phyloP scores from a whole-genome alignment of 2,797 vertebrate genomes.

The Phrynocephalus forsythii region DNA sequence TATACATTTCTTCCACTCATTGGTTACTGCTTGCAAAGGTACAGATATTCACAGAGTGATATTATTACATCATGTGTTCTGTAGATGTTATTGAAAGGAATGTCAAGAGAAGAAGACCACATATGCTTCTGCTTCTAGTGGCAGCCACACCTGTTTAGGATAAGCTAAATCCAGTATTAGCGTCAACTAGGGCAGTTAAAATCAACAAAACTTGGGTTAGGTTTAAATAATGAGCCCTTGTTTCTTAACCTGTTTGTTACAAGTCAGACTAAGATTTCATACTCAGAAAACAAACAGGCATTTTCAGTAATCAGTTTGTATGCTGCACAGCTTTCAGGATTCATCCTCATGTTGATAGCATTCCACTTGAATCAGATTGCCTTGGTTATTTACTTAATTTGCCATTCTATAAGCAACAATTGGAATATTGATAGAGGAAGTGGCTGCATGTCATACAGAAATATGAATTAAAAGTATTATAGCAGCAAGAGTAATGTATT shows the following conservation, averaged over 20 bases:
- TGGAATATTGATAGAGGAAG: not conserved
- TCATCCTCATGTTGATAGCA: not conserved
- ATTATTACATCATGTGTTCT: not conserved
- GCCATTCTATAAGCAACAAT: not conserved
- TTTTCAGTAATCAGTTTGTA: not conserved
- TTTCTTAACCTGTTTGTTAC: too few species aligned
- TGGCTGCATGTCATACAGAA: constrained; percentile 6
- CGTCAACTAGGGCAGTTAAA: too few species aligned
- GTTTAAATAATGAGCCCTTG: too few species aligned
- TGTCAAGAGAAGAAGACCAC: not conserved
- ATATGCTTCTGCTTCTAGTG: not conserved
- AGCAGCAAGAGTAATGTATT: not conserved
- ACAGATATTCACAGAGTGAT: not conserved
- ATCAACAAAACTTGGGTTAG: too few species aligned
- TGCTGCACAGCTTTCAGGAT: not conserved
- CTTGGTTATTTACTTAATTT: not conserved
- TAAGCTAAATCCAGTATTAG: too few species aligned
- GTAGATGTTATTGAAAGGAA: not conserved
- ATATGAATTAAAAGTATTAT: not conserved
- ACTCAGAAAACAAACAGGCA: not conserved
- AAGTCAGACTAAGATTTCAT: too few species aligned
- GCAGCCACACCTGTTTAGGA: not conserved
- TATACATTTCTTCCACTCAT: not conserved
- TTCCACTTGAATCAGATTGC: not conserved
- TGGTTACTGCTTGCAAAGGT: not conserved